These are phyloP conservation scores for Gallinago undulata DNA, from an alignment of 2,113 vertebrate species.

Conservation along the genomic window DNA sequence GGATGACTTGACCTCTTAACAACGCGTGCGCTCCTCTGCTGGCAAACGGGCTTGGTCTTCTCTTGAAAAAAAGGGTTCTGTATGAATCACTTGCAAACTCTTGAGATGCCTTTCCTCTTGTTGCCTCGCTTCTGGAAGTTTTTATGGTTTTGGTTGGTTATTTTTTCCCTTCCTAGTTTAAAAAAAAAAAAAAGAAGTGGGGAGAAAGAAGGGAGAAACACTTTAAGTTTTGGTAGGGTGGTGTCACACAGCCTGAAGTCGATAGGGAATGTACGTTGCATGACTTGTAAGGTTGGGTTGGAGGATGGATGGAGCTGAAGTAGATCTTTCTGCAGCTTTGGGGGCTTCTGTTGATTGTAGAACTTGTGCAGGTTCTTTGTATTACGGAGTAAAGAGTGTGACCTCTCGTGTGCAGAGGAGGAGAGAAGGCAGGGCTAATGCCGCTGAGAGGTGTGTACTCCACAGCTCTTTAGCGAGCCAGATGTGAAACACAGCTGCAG, in stretches of 20 bases:
- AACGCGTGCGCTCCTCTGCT: background rate
- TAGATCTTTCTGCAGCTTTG: background rate
- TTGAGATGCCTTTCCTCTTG: background rate
- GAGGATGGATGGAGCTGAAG: background rate
- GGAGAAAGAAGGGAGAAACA: background rate
- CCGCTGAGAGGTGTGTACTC: accelerated
- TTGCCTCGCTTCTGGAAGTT: background rate
- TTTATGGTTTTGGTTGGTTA: background rate
- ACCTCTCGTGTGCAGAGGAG: background rate
- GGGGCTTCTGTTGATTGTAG: background rate
- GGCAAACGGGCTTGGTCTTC: background rate
- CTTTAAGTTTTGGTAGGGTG: constrained; percentile 3
- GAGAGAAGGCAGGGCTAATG: background rate
- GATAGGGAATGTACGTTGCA: background rate
- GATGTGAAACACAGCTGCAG: background rate
- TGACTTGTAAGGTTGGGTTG: background rate
- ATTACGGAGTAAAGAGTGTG: background rate
- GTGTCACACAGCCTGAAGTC: background rate
- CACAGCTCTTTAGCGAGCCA: background rate
- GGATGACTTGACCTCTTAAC: background rate
- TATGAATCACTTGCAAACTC: background rate
- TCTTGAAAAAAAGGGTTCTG: background rate
- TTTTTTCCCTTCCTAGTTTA: background rate
- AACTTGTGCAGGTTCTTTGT: background rate
- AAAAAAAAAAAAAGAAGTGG: background rate